Evolutionary conservation across 2,888 invertebrate species (phyloP), one percentile per base, ranked within the genome.

Genomic region (Dasypogon diadema): DNA sequence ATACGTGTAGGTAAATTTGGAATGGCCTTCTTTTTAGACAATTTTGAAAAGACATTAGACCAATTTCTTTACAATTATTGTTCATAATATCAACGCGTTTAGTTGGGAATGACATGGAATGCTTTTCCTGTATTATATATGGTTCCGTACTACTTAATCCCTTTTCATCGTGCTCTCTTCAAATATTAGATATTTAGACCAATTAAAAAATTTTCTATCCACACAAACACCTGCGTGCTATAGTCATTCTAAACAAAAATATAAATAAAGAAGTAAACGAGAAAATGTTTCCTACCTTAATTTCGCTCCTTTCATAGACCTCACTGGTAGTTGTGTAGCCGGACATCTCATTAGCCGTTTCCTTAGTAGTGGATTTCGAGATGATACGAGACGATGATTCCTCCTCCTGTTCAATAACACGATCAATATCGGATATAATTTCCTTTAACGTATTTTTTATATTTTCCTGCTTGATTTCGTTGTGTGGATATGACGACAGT

Each of bases 401-500:
- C 74, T 85, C 84, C 79, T 89, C 88, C 56, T 86, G 87, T 79
- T 87, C 88, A 26, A 88, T 89, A 78, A 88, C 89, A 60, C 85
- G 87, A 82, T 90, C 90, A 81, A 90, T 87, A 84, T 90, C 89
- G 30, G 88, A 89, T 79, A 90, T 90, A 72, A 90, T 90, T 81
- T 90, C 89, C 79, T 89, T 89, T 74, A 90, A 83, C 14, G 88
- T 87, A 80, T 88, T 89, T 79, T 88, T 89, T 75, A 89, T 87
- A 79, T 85, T 87, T 78, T 88, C 89, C 81, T 89, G 88, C 79
- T 87, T 85, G 75, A 88, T 88, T 82, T 88, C 86, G 22, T 63
- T 48, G 63, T 55, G 60, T 6, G 63, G 37, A 54, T 21, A 54
- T 54, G 42, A 3, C n/a, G 42, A 12, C 14, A 14, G 21, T 76